Evolutionary conservation across 92 coral and sea anemone genomes (phyloP), one percentile per base, ranked within the genome.

Genomic region (Phenganax marumi): DNA sequence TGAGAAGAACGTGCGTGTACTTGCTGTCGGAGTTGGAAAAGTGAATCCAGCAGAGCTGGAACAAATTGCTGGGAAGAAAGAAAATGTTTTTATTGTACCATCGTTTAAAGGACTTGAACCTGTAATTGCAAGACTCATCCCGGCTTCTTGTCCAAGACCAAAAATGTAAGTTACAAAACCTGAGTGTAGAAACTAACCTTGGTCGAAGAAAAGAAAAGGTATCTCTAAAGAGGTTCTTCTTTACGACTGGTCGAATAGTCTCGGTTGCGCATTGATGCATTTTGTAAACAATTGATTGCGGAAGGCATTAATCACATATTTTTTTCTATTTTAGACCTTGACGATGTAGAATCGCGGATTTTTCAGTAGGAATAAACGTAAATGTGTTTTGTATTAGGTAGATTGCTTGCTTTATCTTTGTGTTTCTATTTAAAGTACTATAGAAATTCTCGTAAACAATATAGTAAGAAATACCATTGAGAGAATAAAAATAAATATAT

Each of bases 91-190:
- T 25, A 47, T 10, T 4, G 73, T 78, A 43, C 53, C 57, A 48
- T 39, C 71, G 51, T 78, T 78, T 21, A 60, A 61, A 50, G 83
- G 58, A 19, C 73, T 78, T 46, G 83, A 60, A 23, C 73, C 83
- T 47, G 83, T 78, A 22, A 78, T 63, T n/a, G 72, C 71, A 18
- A 50, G 63, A 63, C 56, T 78, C 10, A 78, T 78, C 22, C 83
- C 83, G 3, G 83, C 83, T 6, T 78, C 83, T 11, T 78, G 83
- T 78, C 83, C 56, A 48, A 12, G 77, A 72, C 72, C 72, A 17
- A 66, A 18, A 8, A 58, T 18, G 65, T 58, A 18, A 58, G 16
- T 33, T 33, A 33, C 43, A 33, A 33, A 33, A 33, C 43, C 43
- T 33, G 43, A 33, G 3, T 33, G 2, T 33, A 33, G 43, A 33